phyloP scores from a whole-genome alignment of 2,113 vertebrate species.

The Aythya baeri region DNA sequence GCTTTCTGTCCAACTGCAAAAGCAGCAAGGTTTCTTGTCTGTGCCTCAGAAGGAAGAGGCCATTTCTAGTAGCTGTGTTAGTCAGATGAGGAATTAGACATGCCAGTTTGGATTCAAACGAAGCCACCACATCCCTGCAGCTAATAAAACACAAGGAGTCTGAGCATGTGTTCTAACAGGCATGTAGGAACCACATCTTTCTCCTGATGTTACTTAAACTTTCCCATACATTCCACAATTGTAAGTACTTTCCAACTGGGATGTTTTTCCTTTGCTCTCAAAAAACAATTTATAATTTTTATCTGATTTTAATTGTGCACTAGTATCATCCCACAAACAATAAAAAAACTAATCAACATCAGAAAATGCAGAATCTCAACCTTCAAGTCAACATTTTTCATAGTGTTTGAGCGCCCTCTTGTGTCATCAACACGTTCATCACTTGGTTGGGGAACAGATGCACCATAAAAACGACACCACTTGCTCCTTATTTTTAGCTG shows the following conservation, averaged over 20 bases:
- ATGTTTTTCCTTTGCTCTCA: neutral
- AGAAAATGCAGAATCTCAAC: neutral
- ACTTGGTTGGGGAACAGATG: fast-evolving
- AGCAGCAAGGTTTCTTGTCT: neutral
- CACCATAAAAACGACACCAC: neutral
- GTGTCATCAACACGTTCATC: neutral
- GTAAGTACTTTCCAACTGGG: neutral
- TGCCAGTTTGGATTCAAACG: neutral
- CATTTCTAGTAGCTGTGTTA: neutral
- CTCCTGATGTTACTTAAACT: neutral
- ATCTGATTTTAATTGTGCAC: neutral
- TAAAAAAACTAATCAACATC: fast-evolving
- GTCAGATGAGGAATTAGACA: neutral
- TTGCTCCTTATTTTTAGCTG: neutral
- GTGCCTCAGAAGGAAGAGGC: neutral
- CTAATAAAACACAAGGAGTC: neutral
- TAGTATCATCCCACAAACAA: neutral
- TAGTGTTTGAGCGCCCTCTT: neutral
- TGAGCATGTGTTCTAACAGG: neutral
- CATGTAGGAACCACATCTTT: neutral
- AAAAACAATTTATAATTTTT: neutral
- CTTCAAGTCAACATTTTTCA: neutral
- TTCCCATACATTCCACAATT: neutral
- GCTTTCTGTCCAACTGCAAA: neutral
- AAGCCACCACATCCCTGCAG: neutral